Evolutionary conservation across 92 coral and sea anemone genomes (phyloP).

Genomic region (Muricea muricata): DNA sequence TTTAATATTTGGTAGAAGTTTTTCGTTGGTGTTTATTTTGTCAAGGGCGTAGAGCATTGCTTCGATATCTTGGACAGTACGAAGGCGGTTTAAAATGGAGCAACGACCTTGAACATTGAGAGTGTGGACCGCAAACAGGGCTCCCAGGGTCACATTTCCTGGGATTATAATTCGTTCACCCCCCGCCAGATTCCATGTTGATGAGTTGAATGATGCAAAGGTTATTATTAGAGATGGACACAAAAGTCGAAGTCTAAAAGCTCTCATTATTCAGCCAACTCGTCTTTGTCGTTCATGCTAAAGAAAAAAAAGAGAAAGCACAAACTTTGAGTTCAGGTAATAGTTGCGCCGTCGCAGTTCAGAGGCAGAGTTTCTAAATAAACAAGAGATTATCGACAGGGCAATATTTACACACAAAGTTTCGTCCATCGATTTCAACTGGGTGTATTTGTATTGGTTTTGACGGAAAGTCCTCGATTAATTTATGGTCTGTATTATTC

Average conservation of each 20-base stretch:
- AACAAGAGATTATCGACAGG: too few species aligned
- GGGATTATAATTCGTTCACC: background rate
- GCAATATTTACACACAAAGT: too few species aligned
- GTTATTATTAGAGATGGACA: background rate
- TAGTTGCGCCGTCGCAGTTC: background rate
- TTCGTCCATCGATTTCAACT: too few species aligned
- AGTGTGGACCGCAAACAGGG: background rate
- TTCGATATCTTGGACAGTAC: background rate
- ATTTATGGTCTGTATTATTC: too few species aligned
- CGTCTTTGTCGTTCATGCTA: background rate
- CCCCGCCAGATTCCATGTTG: background rate
- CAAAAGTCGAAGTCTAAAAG: background rate
- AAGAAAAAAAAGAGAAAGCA: background rate
- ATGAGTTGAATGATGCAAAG: background rate
- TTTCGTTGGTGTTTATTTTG: background rate
- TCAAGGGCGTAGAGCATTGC: background rate
- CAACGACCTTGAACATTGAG: background rate
- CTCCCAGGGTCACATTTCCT: slow-evolving; percentile 15
- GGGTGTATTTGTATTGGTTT: too few species aligned
- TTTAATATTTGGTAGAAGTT: background rate
- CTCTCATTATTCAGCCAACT: background rate
- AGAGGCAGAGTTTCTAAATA: too few species aligned
- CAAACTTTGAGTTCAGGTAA: background rate
- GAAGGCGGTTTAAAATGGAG: background rate
- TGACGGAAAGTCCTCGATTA: too few species aligned